Evolutionary conservation across 2,888 invertebrate genomes (phyloP).

Genomic region (Cistogaster globosa): DNA sequence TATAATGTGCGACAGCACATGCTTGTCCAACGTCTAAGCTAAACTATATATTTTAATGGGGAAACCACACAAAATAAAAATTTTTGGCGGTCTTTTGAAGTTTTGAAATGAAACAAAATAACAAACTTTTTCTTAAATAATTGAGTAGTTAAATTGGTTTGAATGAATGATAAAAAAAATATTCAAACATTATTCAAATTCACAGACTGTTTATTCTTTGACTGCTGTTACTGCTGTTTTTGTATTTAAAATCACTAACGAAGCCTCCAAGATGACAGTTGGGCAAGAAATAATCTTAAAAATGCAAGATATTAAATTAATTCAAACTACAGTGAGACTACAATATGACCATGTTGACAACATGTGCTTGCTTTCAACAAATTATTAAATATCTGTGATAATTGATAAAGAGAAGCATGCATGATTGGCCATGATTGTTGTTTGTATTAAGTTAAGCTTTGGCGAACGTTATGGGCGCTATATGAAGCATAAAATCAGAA

Average conservation of each 20-base stretch:
- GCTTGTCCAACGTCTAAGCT: conserved; percentile 13
- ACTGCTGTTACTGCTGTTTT: not conserved
- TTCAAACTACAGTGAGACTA: conserved; percentile 34
- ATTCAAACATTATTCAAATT: conserved; percentile 71
- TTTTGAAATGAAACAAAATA: not conserved
- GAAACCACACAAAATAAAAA: conserved; percentile 49
- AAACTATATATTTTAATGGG: not conserved
- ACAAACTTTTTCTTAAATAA: conserved; percentile 52
- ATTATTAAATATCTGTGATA: conserved; percentile 53
- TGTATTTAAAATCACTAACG: conserved; percentile 70
- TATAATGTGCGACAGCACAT: conserved; percentile 7
- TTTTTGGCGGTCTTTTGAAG: conserved; percentile 58
- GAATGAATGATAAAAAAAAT: conserved; percentile 62
- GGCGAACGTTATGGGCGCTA: not conserved
- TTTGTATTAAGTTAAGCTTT: not conserved
- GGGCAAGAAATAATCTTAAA: not conserved
- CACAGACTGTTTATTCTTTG: conserved; percentile 44
- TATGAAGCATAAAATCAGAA: not conserved
- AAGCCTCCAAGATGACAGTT: conserved; percentile 29
- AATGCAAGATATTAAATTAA: conserved; percentile 66
- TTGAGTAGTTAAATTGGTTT: conserved; percentile 55
- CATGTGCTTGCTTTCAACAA: conserved; percentile 24
- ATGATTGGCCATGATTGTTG: not conserved
- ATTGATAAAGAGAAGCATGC: conserved; percentile 41
- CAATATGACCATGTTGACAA: conserved; percentile 17